Evolutionary conservation across 2,113 vertebrate genomes (phyloP), one percentile per base, ranked within the genome.

Genomic region (mouse (Mus musculus)): DNA sequence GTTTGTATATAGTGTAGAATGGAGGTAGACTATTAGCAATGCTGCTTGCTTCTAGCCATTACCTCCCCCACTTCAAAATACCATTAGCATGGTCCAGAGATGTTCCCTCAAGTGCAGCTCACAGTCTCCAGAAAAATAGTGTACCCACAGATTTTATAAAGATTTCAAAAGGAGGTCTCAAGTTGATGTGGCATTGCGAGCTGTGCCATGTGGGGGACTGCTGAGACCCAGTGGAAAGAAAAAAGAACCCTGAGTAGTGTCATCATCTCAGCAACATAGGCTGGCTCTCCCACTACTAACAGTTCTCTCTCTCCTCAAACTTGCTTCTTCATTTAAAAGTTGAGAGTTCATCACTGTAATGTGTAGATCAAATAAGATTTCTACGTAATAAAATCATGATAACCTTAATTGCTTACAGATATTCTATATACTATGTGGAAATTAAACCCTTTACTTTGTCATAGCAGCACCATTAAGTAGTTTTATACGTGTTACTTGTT

Each of bases 401-500:
- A 91, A 69, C 28, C 14, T 67, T 88, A 95, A 96, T 39, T 67
- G 20, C 26, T 91, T 89, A 89, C 42, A 73, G 42, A 56, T 5
- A 17, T 67, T 20, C 87, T 89, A 2, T 86, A 54, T 46, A 42
- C 26, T 73, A 82, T 39, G 42, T 56, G 59, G 26, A 30, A 67
- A 95, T 85, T 89, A 94, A 88, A 28, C 71, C n/a, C 59, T 81
- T 97, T 81, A 7, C 77, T 78, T 46, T 30, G 39, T 85, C 7
- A 90, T 59, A 85, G 24, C 24, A 95, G 54, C 82, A 6, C 39
- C 61, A 92, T 88, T 9, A 87, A 11, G 28, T 92, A 88, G 61
- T n/a, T 95, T 95, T 84, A 63, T 63, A 14, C 17, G 14, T 82
- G 56, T 82, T 49, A 28, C 24, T 49, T 82, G 19, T 24, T 39